These are phyloP conservation scores for Homalodisca vitripennis DNA, from an alignment of 1,140 invertebrate species.

Conservation along the genomic window DNA sequence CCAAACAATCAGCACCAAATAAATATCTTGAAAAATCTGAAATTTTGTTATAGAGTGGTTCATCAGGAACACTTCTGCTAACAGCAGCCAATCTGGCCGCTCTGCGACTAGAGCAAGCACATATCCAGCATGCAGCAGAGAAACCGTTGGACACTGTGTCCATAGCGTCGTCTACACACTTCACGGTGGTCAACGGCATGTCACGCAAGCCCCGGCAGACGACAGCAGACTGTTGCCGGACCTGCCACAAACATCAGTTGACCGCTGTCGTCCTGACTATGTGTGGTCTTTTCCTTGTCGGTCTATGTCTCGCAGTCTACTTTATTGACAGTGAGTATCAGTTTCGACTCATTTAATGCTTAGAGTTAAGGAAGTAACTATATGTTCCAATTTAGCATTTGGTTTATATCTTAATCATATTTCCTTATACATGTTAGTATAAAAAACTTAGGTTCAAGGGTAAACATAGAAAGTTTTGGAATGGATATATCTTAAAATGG, in stretches of 20 bases:
- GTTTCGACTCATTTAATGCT: no score
- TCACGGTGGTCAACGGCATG: slow-evolving; percentile 78
- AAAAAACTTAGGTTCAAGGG: no score
- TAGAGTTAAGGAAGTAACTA: no score
- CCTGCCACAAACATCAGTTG: slow-evolving; percentile 62
- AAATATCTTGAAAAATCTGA: no score
- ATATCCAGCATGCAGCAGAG: slow-evolving; percentile 45
- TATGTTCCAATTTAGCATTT: not conserved
- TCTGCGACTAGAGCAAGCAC: slow-evolving; percentile 58
- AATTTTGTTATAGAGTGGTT: no score
- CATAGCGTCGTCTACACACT: slow-evolving; percentile 80
- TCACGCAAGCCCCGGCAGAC: slow-evolving; percentile 50
- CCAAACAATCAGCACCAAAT: no score
- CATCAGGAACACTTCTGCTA: slow-evolving; percentile 71
- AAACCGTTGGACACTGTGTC: slow-evolving; percentile 60
- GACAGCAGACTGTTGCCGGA: slow-evolving; percentile 66
- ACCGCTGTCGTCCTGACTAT: slow-evolving; percentile 76
- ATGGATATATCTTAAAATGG: no score
- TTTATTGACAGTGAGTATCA: slow-evolving; percentile 55
- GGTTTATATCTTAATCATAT: not conserved
- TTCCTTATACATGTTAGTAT: not conserved
- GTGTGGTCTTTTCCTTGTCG: slow-evolving; percentile 73
- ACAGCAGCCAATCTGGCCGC: slow-evolving; percentile 72
- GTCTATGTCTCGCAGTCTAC: slow-evolving; percentile 68
- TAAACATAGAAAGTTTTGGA: no score